Base-by-base conservation (phyloP, 2,888 invertebrate species). In the Lampropteryx suffumata region DNA sequence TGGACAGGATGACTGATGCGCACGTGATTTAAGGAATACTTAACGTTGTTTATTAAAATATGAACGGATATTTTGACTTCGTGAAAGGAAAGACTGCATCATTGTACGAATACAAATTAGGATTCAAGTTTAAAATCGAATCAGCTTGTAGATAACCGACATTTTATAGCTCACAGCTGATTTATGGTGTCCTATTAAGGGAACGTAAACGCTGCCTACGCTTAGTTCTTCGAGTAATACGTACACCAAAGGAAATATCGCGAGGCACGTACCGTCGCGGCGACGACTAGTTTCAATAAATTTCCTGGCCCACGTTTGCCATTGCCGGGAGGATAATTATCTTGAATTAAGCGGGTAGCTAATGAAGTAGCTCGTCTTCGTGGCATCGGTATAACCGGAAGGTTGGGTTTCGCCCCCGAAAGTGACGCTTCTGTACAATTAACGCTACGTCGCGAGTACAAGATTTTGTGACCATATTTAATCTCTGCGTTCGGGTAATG, bases 281-380 rank as follows among this genome's bases (percentile, higher is more conserved):
- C 48, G 50, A 46, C 50, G 65, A 73, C 74, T 69, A 68, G 74
- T 72, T 71, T 65, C 73, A 67, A 83, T 82, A 83, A 81, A 80
- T 82, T 78, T 71, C 70, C 61, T 65, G 62, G 75, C 71, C 73
- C 75, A 79, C 80, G 79, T 83, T 79, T 73, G 68, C 79, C 79
- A 83, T 79, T 73, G 69, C 70, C 77, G 69, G 76, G 66, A 79
- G 76, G 73, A 75, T 84, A 82, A 87, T 87, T 87, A 87, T 85
- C 76, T 82, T 79, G 79, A 84, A 86, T 86, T 86, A 83, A 84
- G 77, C 81, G 78, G 81, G 79, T 84, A 71, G 71, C 76, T 85
- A 86, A 83, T 82, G 82, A 84, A 84, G 79, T 76, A 73, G 67
- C 71, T 69, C 71, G 68, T 74, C 74, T 72, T 71, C 60, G 57